A percentile compares a stretch with the other conserved stretches of the same genome.
Evolutionary conservation across 2,797 vertebrate species (phyloP).

Genomic region (Acanthurus tractus): DNA sequence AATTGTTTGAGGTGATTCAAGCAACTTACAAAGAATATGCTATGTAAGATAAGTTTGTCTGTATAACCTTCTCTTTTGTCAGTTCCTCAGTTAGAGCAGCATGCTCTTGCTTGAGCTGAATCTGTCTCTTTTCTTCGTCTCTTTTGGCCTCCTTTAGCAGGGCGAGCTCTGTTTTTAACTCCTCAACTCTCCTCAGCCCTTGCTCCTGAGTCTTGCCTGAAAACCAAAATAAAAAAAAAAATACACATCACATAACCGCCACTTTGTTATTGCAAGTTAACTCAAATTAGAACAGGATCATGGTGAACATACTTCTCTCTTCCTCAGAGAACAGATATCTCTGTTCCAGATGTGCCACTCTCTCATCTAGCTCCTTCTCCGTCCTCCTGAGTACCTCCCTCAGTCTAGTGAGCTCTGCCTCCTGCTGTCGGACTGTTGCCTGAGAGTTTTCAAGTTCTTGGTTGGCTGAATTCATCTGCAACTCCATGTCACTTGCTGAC

Average conservation of each 20-base stretch:
- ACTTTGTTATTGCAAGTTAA: background rate
- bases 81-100: conserved; percentile 78
- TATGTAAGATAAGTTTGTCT: background rate
- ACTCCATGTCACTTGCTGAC: conserved; percentile 76
- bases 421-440: conserved; percentile 85
- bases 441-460: conserved; percentile 82
- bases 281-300: background rate
- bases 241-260: background rate
- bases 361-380: conserved; percentile 84
- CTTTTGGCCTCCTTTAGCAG: conserved; percentile 80
- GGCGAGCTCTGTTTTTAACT: conserved; percentile 84
- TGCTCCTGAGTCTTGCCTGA: conserved; percentile 85
- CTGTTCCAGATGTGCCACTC: conserved; percentile 86
- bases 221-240: conserved; percentile 9
- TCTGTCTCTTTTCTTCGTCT: conserved; percentile 75
- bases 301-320: conserved; percentile 87
- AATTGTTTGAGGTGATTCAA: background rate
- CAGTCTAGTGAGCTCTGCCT: conserved; percentile 85
- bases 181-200: conserved; percentile 78
- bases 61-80: conserved; percentile 88
- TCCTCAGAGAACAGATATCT: conserved; percentile 87
- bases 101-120: conserved; percentile 84
- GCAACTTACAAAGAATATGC: background rate
- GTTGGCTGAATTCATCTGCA: conserved; percentile 81
- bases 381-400: conserved; percentile 86